Evolutionary conservation across 2,888 invertebrate species (phyloP), one percentile per base, ranked within the genome.

Genomic region (Microplitis deprimator): DNA sequence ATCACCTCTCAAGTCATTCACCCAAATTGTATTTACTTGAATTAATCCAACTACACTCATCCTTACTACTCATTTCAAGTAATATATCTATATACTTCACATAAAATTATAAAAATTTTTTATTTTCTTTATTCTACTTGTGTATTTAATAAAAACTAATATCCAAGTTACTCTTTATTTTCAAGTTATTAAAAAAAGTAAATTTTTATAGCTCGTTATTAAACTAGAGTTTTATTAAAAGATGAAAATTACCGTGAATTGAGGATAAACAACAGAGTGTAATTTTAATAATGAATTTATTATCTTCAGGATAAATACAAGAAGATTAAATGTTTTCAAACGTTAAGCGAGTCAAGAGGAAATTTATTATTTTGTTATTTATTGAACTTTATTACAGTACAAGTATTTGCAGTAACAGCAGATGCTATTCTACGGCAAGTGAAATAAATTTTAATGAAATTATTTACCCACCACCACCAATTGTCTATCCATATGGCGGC

Each of bases 401-500:
- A 78, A 76, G 77, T 67, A 75, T 67, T 20, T 68, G 64, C 73
- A 76, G 77, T 67, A 75, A 68, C 38, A 71, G 64, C 73, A 50
- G 5, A 50, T 4, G 50, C 5, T 50, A 50, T 50, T 50, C 10
- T 10, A 50, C 50, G 62, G 65, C 29, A 73, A 69, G 73, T 59
- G 79, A 62, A 64, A 68, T 71, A 67, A 69, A 68, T 20, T 59
- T 67, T 29, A 73, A 76, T 70, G 75, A 77, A 68, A 75, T 82
- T 61, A 74, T 85, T 68, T 79, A 91, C 80, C 83, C 88, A 7
- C 81, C 92, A 5, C 92, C 92, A 5, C 92, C 92, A 0, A 82
- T 93, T 6, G 90, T 92, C 0, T 92, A 91, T 82, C 92, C 93
- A 0, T 91, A 91, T 81, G 92, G 92, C 75, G 92, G 89, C 6